Evolutionary conservation across 1,140 invertebrate genomes (phyloP), one percentile per base, ranked within the genome.

Genomic region (Ceratina calcarata): DNA sequence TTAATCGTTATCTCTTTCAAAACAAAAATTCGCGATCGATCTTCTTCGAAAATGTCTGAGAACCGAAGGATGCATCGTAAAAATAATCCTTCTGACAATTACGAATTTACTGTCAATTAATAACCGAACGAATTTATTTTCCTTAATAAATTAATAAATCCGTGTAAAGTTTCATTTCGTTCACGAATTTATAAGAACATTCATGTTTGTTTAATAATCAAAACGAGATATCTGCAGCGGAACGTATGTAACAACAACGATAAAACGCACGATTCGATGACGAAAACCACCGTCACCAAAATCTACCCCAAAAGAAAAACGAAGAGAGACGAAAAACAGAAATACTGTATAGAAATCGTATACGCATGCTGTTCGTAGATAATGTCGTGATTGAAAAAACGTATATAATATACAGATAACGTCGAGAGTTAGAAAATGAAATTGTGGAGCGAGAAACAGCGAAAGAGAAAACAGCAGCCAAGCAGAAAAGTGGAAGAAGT

Each of bases 361-460:
- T 77, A 84, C 22, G 65, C 82, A 85, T 85, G 82, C 84, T 70
- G 68, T 32, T 69, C 70, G 57, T 49, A 27, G 32, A 81, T 73
- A 67, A 77, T 60, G 60, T 76, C 64, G 76, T 55, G 55, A 60
- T 20, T 12, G n/a, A 37, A 57, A 57, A n/a, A 57, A 58, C 53
- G 51, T 60, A 0, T 27, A 72, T 60, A 45, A 60, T 71, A 60
- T 60, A 71, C 32, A 71, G n/a, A 60, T 45, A 61, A 72, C 57
- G 57, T 71, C 16, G 37, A 16, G 55, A 67, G 22, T 65, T 12
- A 78, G 2, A 69, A 27, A 78, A 66, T 69, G 49, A 81, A 75
- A 53, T 49, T 27, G 65, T 51, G 16, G 45, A 67, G 32, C 12
- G n/a, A 16, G 32, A 78, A 55, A 78, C 16, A 78, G 57, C 58